Evolutionary conservation across 2,888 invertebrate species (phyloP), one percentile per base, ranked within the genome.

Genomic region (Scrobipalpa costella): DNA sequence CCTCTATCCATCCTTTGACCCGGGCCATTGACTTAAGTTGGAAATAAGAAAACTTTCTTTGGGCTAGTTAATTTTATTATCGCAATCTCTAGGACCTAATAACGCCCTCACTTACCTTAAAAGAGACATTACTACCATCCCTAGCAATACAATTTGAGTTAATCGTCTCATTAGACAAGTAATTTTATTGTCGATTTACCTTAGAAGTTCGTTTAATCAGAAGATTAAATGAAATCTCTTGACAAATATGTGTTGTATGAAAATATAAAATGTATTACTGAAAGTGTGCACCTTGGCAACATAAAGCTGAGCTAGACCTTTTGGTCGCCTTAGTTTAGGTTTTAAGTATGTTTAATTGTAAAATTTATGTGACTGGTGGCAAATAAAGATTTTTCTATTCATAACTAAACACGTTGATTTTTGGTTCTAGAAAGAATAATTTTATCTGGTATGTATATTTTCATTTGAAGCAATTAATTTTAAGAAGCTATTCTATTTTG

Each of bases 111-210:
- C 71, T 74, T 68, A 73, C 71, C 74, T 74, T 77, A 73, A 77
- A 74, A 67, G 71, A 68, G 70, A 70, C 68, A 70, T 75, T 74
- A 71, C 67, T 61, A 66, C 65, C 69, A 64, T 64, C 72, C 68
- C 64, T 62, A 66, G 73, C 71, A 72, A 72, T 73, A 73, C 78
- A 77, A 78, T 81, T 77, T 75, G 68, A 71, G 68, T 73, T 76
- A 79, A 81, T 80, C 77, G 77, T 74, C 76, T 78, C 75, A 80
- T 82, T 81, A 78, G 74, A 66, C 71, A 74, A 77, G 78, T 78
- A n/a, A n/a, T n/a, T n/a, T 6, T 78, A 81, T 76, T 74, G 75
- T 65, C 66, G 65, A 64, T 61, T 65, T 63, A 71, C 69, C 65
- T 61, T 58, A 63, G 57, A 64, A 66, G 64, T 67, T 69, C 71